These are phyloP conservation scores for Strix occidentalis DNA, from an alignment of 2,797 vertebrate genomes.

Conservation along the genomic window DNA sequence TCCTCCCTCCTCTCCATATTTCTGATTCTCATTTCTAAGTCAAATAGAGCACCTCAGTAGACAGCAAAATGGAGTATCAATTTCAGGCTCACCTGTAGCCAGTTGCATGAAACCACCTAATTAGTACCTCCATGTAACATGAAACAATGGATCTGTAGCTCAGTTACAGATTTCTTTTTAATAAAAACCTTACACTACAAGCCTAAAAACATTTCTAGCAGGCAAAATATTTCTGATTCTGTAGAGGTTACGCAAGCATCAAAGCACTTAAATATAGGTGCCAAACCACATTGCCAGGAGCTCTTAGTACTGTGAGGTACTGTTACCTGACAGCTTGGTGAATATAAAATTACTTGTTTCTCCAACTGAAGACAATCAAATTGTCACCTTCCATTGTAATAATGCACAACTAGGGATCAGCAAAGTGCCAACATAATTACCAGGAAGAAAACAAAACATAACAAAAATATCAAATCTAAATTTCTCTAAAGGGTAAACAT, in stretches of 20 bases:
- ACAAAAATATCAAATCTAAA: slow-evolving; percentile 73
- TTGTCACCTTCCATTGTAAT: slow-evolving; percentile 93
- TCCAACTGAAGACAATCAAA: slow-evolving; percentile 94
- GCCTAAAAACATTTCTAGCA: slow-evolving; percentile 71
- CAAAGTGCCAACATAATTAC: slow-evolving; percentile 79
- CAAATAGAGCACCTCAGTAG: background rate
- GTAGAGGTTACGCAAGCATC: slow-evolving; percentile 76
- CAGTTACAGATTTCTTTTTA: slow-evolving; percentile 64
- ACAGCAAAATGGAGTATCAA: slow-evolving; percentile 16
- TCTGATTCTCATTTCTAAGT: background rate
- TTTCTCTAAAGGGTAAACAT: slow-evolving; percentile 70
- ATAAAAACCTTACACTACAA: slow-evolving; percentile 69
- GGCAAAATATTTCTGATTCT: slow-evolving; percentile 76
- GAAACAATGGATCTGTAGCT: slow-evolving; percentile 65
- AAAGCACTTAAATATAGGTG: slow-evolving; percentile 87
- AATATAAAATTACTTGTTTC: slow-evolving; percentile 89
- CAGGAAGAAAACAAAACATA: slow-evolving; percentile 74
- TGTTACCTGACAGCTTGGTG: slow-evolving; percentile 92
- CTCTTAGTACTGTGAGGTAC: slow-evolving; percentile 87
- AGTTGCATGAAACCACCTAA: slow-evolving; percentile 21
- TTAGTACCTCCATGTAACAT: slow-evolving; percentile 1
- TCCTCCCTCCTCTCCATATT: background rate
- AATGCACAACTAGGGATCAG: slow-evolving; percentile 80
- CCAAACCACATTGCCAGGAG: slow-evolving; percentile 86
- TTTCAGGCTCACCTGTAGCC: slow-evolving; percentile 53